Evolutionary conservation across 2,888 invertebrate genomes (phyloP).

Genomic region (Nysson spinosus): DNA sequence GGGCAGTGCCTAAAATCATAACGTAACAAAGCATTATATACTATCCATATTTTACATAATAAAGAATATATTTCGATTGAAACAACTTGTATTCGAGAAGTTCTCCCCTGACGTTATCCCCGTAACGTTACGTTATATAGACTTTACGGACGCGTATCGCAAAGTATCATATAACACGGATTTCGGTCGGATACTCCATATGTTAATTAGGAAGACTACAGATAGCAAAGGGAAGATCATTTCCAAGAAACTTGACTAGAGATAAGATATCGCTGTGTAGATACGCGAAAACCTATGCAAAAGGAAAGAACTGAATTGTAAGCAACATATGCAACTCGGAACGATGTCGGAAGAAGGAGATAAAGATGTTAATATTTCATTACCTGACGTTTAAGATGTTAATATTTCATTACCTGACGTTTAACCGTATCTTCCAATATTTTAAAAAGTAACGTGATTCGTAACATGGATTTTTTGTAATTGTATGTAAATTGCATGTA

Average conservation of each 20-base stretch:
- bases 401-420: no score
- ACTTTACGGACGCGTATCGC: no score
- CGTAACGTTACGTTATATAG: no score
- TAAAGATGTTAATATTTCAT: no score
- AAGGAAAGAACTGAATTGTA: conserved; percentile 26
- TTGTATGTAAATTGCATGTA: no score
- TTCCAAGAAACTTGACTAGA: background rate
- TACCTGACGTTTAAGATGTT: no score
- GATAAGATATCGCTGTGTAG: conserved; percentile 26
- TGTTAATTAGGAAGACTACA: no score
- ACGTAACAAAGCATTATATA: background rate
- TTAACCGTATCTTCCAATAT: background rate
- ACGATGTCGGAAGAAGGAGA: no score
- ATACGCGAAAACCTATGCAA: conserved; percentile 33
- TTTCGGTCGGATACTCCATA: no score
- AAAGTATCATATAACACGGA: no score
- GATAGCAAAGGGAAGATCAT: background rate
- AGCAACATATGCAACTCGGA: conserved; percentile 1
- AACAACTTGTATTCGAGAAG: no score
- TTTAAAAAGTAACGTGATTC: background rate
- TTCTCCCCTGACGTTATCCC: no score
- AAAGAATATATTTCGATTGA: background rate
- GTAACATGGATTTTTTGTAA: conserved; percentile 6
- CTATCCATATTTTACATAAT: background rate
- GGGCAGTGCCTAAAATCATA: conserved; percentile 84